Evolutionary conservation across 2,797 vertebrate genomes (phyloP).

Genomic region (Mus minutoides): DNA sequence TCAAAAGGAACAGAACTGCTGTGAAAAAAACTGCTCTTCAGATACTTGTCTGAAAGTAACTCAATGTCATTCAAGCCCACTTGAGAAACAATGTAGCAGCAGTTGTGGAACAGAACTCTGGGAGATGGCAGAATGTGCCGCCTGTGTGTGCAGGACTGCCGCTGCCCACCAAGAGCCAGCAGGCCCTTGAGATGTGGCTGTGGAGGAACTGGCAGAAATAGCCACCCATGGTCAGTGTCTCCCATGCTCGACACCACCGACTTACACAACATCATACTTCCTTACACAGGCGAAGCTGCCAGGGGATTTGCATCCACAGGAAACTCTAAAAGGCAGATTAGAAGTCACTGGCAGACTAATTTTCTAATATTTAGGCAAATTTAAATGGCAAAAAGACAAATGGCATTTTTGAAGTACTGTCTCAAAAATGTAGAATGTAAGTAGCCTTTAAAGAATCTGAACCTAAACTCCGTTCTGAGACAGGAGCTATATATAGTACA

Average conservation of each 20-base stretch:
- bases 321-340: background rate
- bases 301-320: background rate
- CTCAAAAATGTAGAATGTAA: background rate
- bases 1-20: background rate
- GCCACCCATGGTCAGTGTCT: no score
- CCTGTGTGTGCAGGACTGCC: background rate
- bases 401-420: background rate
- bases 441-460: background rate
- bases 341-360: background rate
- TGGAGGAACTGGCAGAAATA: background rate
- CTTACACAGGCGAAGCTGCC: background rate
- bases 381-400: no score
- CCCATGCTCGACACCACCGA: background rate
- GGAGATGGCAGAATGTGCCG: background rate
- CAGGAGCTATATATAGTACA: background rate
- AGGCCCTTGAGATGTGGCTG: background rate
- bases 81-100: background rate
- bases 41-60: background rate
- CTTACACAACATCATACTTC: background rate
- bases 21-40: background rate
- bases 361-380: background rate
- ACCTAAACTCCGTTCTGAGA: background rate
- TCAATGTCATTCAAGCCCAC: background rate
- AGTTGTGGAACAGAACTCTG: background rate
- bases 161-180: background rate